Percentiles rank a stretch among this genome's conserved stretches.
Evolutionary conservation across 2,113 vertebrate genomes (phyloP).

Genomic region (Thalassarche chlororhynchos): DNA sequence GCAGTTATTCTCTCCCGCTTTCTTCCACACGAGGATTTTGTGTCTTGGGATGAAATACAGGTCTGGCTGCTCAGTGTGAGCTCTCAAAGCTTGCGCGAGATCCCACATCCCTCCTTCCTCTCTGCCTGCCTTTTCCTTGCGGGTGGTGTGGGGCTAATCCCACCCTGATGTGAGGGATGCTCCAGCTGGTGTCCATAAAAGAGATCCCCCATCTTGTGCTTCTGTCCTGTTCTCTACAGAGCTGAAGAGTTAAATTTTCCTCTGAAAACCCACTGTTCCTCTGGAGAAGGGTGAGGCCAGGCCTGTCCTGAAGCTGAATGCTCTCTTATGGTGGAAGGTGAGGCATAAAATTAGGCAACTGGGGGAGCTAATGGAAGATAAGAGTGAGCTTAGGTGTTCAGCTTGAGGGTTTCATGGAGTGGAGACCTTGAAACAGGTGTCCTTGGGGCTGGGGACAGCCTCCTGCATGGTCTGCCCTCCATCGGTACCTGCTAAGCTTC

Average conservation of each 20-base stretch:
- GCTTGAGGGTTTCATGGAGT: not conserved
- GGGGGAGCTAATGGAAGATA: not conserved
- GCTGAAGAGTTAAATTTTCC: not conserved
- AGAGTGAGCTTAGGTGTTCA: not conserved
- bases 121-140: not conserved
- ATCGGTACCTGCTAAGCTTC: not conserved
- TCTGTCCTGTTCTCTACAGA: not conserved
- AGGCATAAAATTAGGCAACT: not conserved
- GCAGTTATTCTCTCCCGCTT: not conserved
- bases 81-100: not conserved
- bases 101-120: fast-evolving
- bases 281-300: not conserved
- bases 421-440: not conserved
- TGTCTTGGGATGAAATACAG: not conserved
- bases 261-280: not conserved
- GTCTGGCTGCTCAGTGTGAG: not conserved
- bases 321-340: not conserved
- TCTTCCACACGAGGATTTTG: not conserved
- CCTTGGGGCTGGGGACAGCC: not conserved
- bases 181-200: not conserved
- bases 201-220: not conserved
- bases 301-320: not conserved
- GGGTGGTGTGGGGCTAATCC: not conserved
- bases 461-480: not conserved
- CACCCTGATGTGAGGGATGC: not conserved